Evolutionary conservation across 2,797 vertebrate genomes (phyloP).

Genomic region (Myiothlypis chrysogaster): DNA sequence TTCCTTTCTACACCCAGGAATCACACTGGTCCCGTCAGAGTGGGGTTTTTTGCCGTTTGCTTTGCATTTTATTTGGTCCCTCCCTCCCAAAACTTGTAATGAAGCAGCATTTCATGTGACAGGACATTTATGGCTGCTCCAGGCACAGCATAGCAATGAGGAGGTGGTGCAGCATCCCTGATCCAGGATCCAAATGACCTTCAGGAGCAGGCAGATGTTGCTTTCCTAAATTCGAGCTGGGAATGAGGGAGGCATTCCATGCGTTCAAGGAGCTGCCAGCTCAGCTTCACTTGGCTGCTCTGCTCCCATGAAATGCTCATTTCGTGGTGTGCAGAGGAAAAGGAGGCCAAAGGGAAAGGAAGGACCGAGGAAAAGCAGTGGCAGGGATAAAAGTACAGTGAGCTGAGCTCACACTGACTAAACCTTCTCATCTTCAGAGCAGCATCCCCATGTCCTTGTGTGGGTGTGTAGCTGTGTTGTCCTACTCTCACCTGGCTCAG

Average conservation of each 20-base stretch:
- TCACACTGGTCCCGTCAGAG: background rate
- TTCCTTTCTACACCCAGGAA: background rate
- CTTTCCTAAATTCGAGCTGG: background rate
- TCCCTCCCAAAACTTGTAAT: background rate
- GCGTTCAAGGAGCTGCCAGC: background rate
- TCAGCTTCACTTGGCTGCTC: background rate
- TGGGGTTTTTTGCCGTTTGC: background rate
- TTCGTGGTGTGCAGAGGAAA: background rate
- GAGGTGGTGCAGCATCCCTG: background rate
- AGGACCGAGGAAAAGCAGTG: background rate
- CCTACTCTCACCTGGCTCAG: background rate
- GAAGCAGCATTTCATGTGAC: background rate
- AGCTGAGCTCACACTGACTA: background rate
- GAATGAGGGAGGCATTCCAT: background rate
- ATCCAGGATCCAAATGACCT: slow-evolving; percentile 17
- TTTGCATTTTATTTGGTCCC: background rate
- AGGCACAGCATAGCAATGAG: background rate
- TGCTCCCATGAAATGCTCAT: background rate
- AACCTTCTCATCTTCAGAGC: background rate
- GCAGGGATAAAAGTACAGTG: background rate
- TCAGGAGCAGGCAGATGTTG: slow-evolving; percentile 2
- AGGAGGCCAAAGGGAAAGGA: slow-evolving; percentile 10
- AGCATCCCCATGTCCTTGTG: background rate
- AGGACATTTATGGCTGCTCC: background rate
- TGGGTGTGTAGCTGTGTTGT: background rate